Conservation (phyloP, 2,888 invertebrate genomes). For the Drosophila neutralis region DNA sequence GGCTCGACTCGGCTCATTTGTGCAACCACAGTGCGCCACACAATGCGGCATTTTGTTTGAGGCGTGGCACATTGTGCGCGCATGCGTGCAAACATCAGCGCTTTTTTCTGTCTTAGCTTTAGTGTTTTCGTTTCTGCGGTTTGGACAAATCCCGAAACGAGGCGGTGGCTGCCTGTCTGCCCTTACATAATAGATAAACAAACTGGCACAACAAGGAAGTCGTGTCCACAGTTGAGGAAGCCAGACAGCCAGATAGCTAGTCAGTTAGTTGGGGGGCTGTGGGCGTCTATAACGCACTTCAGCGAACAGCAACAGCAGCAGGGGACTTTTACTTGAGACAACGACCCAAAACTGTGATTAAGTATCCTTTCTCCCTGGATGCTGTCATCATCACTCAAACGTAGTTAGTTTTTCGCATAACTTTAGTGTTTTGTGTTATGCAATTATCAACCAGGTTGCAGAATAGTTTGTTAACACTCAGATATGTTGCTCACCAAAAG, state of each 20-base stretch:
- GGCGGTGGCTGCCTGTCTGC: slow-evolving; percentile 50
- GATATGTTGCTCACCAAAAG: not conserved
- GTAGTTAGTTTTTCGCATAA: slow-evolving; percentile 16
- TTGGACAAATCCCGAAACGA: slow-evolving; percentile 49
- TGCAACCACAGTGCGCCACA: slow-evolving; percentile 41
- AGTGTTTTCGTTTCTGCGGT: slow-evolving; percentile 28
- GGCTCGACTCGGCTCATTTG: slow-evolving; percentile 50
- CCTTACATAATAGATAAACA: slow-evolving; percentile 51
- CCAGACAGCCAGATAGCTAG: slow-evolving; percentile 13
- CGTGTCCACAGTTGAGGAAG: slow-evolving; percentile 32
- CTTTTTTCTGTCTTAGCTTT: slow-evolving; percentile 9
- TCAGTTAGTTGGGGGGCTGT: slow-evolving; percentile 6
- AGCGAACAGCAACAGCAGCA: slow-evolving; percentile 14
- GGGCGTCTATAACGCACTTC: slow-evolving; percentile 35
- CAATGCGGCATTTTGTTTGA: slow-evolving; percentile 12
- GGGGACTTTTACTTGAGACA: slow-evolving; percentile 23
- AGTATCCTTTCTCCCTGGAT: slow-evolving; percentile 20
- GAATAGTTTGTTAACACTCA: not conserved
- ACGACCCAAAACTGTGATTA: slow-evolving; percentile 11
- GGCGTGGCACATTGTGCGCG: slow-evolving; percentile 69
- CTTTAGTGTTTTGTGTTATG: slow-evolving; percentile 1
- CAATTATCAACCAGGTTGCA: not conserved
- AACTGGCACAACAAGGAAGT: slow-evolving; percentile 40
- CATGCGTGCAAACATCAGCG: slow-evolving; percentile 61
- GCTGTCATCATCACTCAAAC: slow-evolving; percentile 13